Conservation (phyloP, 2,888 invertebrate species). For the Mechanitis messenoides region DNA sequence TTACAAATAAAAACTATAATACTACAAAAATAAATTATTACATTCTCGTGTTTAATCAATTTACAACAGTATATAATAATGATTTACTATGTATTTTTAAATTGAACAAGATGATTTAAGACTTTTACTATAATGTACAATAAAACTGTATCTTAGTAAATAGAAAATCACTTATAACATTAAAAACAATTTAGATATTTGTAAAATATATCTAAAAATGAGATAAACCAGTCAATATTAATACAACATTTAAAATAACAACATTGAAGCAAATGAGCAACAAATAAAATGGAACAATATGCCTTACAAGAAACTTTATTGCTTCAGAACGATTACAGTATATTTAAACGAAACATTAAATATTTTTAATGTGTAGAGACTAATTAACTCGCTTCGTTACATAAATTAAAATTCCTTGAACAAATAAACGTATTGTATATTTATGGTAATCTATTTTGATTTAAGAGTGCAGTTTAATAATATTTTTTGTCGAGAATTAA, state of each 20-base stretch:
- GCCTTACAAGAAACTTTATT: conserved; percentile 46
- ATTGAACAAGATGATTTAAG: no score
- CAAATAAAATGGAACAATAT: conserved; percentile 43
- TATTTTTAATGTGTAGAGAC: conserved; percentile 34
- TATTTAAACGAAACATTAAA: conserved; percentile 37
- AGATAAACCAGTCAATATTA: conserved; percentile 14
- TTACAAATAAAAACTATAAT: no score
- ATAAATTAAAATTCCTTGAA: conserved; percentile 22
- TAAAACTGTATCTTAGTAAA: background rate
- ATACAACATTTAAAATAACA: conserved; percentile 26
- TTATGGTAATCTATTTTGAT: background rate
- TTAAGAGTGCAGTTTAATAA: no score
- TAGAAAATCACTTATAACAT: background rate
- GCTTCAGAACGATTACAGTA: conserved; percentile 33
- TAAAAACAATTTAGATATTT: no score
- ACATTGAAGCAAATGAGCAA: conserved; percentile 38
- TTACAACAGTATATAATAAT: no score
- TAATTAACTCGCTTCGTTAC: conserved; percentile 37
- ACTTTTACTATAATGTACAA: no score
- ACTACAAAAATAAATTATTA: no score
- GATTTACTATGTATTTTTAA: no score
- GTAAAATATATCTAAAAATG: background rate
- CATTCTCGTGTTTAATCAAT: no score
- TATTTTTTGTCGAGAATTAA: no score
- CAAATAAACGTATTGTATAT: background rate